These are phyloP conservation scores for Cephalotes varians DNA, from an alignment of 2,888 invertebrate species.

Conservation along the genomic window DNA sequence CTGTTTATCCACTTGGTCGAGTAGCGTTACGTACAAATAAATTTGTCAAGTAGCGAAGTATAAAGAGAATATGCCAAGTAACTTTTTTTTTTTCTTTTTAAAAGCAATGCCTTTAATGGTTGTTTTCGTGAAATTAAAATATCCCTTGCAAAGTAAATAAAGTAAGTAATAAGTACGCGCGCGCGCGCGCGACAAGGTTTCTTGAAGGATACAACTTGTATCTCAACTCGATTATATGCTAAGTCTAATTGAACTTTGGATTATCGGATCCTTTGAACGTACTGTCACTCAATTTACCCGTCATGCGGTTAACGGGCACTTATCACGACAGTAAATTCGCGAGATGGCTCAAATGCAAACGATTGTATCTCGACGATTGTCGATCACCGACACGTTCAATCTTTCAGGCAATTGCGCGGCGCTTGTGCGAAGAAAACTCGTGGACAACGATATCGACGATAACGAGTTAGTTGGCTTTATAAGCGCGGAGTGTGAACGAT, in stretches of 20 bases:
- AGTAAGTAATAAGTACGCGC: neutral
- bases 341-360: neutral
- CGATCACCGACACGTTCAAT: slow-evolving; percentile 22
- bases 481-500: slow-evolving; percentile 33
- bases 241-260: neutral
- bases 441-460: slow-evolving; percentile 21
- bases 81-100: neutral
- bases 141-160: too few species aligned
- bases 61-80: neutral
- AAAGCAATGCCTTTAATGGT: slow-evolving; percentile 1
- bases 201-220: neutral
- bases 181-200: neutral
- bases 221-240: neutral
- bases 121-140: slow-evolving; percentile 15
- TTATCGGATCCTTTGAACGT: neutral
- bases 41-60: neutral
- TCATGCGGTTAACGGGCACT: slow-evolving; percentile 6
- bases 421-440: neutral
- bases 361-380: slow-evolving; percentile 17
- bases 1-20: slow-evolving; percentile 61
- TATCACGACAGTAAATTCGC: slow-evolving; percentile 13
- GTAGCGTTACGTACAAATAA: neutral
- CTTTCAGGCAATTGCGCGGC: slow-evolving; percentile 19
- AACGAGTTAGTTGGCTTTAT: neutral
- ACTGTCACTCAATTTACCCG: slow-evolving; percentile 19